Percentiles rank a stretch among this genome's conserved stretches.
phyloP scores from a whole-genome alignment of 2,113 vertebrate genomes.

The Eidolon helvum region DNA sequence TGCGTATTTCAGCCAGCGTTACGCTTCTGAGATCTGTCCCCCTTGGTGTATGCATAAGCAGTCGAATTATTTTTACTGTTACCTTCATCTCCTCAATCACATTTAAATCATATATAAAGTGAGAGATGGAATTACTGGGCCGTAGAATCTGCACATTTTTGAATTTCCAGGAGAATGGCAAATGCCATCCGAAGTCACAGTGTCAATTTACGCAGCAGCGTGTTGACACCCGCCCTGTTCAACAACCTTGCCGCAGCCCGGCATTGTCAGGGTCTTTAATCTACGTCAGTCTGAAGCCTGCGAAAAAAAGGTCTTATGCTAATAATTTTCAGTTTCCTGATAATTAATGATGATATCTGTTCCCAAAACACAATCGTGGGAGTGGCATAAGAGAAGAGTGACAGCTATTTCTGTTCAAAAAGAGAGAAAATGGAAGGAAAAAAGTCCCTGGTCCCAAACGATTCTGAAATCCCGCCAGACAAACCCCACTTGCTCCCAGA shows the following conservation, averaged over 20 bases:
- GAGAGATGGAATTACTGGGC: background rate
- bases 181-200: background rate
- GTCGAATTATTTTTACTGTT: background rate
- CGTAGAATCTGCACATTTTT: background rate
- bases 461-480: background rate
- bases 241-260: background rate
- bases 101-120: background rate
- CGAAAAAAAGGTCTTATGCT: background rate
- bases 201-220: background rate
- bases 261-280: background rate
- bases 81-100: background rate
- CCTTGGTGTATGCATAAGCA: background rate
- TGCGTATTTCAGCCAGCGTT: rapidly evolving
- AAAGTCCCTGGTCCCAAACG: too few species aligned
- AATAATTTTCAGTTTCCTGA: background rate
- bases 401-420: too few species aligned
- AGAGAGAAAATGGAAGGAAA: background rate
- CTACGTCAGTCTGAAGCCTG: rapidly evolving
- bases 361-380: background rate
- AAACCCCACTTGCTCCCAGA: background rate
- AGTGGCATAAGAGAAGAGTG: rapidly evolving
- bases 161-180: background rate
- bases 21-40: rapidly evolving
- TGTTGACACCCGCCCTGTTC: background rate
- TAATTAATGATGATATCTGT: background rate